Evolutionary conservation across 2,797 vertebrate species (phyloP), one percentile per base, ranked within the genome.

Genomic region (Apogon talboti): DNA sequence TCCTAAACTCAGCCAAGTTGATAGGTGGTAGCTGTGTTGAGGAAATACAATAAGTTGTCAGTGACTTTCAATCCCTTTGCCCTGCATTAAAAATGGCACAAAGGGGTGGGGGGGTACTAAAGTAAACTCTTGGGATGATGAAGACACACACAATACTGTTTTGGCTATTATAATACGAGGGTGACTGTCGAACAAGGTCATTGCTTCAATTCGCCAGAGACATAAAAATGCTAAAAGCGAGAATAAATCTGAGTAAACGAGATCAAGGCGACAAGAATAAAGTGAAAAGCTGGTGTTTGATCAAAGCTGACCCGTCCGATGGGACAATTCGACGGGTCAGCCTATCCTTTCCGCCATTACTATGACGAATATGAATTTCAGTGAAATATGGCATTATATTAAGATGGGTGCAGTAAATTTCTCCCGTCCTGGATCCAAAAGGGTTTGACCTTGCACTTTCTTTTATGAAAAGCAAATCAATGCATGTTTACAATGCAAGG

Each of bases 251-350:
- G 55, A 37, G n/a, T 10, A 0, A 11, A 44, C 14, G 19, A 42
- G 35, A 76, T 52, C 7, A 53, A 62, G 19, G 54, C 44, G 74
- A 66, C 71, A 65, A 12, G 33, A 66, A 51, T 45, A 28, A 43
- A 24, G 48, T 37, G 15, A 44, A 47, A 71, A 64, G 2, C 51
- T 13, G 35, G 15, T 43, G 54, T 42, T 66, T 61, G 41, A 75
- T 66, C 45, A 62, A 49, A 79, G 45, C 40, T 19, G 9, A 73
- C 21, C 15, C 21, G 70, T 83, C 56, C 81, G 35, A 74, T 9
- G 45, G 14, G 54, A 66, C 56, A 1, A 18, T 62, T 40, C 78
- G 4, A 56, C 61, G 56, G 63, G 24, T 28, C 71, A 21, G 38
- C 54, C 7, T 11, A 6, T 11, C 46, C 21, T 43, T 58, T 5